A percentile compares a stretch with the other conserved stretches of the same genome.
phyloP scores from a whole-genome alignment of 2,888 invertebrate species.

The Magallana nippona region DNA sequence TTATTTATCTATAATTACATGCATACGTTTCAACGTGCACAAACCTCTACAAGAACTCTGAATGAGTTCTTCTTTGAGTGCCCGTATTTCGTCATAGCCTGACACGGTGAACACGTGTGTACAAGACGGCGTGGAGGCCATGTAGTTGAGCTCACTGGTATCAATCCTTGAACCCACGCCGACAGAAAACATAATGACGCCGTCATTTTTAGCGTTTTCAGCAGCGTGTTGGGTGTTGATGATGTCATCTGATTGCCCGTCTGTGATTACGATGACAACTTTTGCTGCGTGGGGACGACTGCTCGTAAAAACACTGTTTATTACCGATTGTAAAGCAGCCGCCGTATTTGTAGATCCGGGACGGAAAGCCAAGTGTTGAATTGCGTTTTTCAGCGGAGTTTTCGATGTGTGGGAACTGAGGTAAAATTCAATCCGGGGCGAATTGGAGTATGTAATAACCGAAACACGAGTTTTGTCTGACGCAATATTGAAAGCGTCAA shows the following conservation, averaged over 20 bases:
- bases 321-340: slow-evolving; percentile 51
- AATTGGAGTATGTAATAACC: slow-evolving; percentile 54
- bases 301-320: slow-evolving; percentile 48
- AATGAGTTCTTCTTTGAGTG: slow-evolving; percentile 66
- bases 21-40: too few species aligned
- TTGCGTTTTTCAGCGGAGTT: slow-evolving; percentile 48
- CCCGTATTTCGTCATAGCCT: slow-evolving; percentile 62
- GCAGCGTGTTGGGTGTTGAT: slow-evolving; percentile 60
- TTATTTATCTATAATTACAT: too few species aligned
- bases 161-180: slow-evolving; percentile 63
- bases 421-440: slow-evolving; percentile 53
- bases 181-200: slow-evolving; percentile 62
- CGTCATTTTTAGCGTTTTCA: slow-evolving; percentile 49
- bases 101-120: slow-evolving; percentile 64
- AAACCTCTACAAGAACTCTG: slow-evolving; percentile 67
- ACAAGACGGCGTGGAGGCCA: slow-evolving; percentile 63
- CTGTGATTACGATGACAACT: slow-evolving; percentile 65
- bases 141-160: slow-evolving; percentile 56
- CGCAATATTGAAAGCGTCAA: slow-evolving; percentile 53
- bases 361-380: slow-evolving; percentile 44
- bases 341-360: slow-evolving; percentile 58
- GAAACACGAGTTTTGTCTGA: slow-evolving; percentile 56
- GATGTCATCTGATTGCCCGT: slow-evolving; percentile 61
- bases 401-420: slow-evolving; percentile 53
- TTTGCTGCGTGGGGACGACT: slow-evolving; percentile 45